A percentile compares a stretch with the other conserved stretches of the same genome.
Evolutionary conservation across 53 echinoderm and acorn worm species (phyloP).

Genomic region (Holothuria leucospilota): DNA sequence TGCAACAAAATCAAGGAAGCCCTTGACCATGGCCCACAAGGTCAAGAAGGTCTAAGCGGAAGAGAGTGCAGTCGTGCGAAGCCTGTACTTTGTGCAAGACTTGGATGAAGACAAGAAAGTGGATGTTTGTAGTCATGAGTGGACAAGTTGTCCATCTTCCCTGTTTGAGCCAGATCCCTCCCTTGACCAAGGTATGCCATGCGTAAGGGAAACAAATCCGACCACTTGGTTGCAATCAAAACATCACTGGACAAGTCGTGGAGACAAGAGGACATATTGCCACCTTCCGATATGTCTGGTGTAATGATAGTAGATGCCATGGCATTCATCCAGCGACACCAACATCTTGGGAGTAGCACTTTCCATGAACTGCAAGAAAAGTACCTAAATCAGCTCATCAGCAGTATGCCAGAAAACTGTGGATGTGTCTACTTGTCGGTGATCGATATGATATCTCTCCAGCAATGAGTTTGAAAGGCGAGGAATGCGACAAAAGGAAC

Average conservation of each 20-base stretch:
- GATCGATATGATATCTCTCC: constrained; percentile 2
- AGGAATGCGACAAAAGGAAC: no score
- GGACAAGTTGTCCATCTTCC: neutral
- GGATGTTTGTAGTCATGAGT: constrained; percentile 19
- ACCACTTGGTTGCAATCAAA: constrained; percentile 19
- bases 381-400: constrained; percentile 12
- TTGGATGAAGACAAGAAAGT: neutral
- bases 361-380: neutral
- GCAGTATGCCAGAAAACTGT: neutral
- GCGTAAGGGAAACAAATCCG: constrained; percentile 25
- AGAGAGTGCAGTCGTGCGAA: neutral
- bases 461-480: neutral
- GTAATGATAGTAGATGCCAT: constrained; percentile 15
- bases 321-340: constrained; percentile 19
- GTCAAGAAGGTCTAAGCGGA: neutral
- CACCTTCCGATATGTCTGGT: neutral
- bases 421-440: neutral
- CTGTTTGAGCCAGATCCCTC: constrained; percentile 29
- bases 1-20: constrained; percentile 3
- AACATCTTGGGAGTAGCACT: neutral
- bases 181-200: constrained; percentile 24
- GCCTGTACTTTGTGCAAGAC: constrained; percentile 3
- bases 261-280: neutral
- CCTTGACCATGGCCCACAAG: neutral
- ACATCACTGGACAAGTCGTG: neutral